A percentile compares a stretch with the other conserved stretches of the same genome.
Conservation (phyloP, 2,888 invertebrate species). For the Apocheima hispidaria region DNA sequence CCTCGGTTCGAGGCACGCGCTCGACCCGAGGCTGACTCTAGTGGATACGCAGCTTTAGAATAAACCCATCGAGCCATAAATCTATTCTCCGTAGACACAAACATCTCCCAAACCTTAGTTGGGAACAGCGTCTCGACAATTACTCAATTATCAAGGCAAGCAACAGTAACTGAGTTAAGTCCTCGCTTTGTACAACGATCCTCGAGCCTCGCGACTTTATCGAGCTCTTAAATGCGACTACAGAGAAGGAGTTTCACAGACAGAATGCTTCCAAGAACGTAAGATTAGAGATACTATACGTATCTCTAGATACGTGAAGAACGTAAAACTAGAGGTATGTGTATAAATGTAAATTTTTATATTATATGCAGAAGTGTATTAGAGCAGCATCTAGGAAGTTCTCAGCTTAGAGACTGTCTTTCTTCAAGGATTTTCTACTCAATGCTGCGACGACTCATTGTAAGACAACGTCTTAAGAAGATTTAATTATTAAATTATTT, state of each 20-base stretch:
- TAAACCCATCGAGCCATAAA: background rate
- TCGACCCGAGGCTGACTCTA: too few species aligned
- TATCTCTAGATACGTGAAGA: too few species aligned
- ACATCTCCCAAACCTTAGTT: background rate
- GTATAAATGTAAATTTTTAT: too few species aligned
- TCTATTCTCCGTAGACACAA: background rate
- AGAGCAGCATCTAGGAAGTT: too few species aligned
- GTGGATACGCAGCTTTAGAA: too few species aligned
- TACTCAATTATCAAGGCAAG: constrained; percentile 14
- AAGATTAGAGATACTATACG: too few species aligned
- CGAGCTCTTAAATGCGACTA: constrained; percentile 10
- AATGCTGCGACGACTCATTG: constrained; percentile 49
- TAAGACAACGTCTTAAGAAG: constrained; percentile 53
- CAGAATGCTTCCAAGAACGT: too few species aligned
- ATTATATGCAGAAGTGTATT: too few species aligned
- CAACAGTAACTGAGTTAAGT: constrained; percentile 25
- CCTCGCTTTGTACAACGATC: constrained; percentile 13
- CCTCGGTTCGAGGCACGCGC: too few species aligned
- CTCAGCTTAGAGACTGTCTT: background rate
- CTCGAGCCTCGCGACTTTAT: constrained; percentile 32
- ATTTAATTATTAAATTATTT: constrained; percentile 72
- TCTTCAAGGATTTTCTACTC: background rate
- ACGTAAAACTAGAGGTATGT: too few species aligned
- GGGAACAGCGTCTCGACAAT: background rate
- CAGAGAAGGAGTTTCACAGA: background rate